Conservation (phyloP, 2,113 vertebrate genomes). For the Syngnathoides biaculeatus region DNA sequence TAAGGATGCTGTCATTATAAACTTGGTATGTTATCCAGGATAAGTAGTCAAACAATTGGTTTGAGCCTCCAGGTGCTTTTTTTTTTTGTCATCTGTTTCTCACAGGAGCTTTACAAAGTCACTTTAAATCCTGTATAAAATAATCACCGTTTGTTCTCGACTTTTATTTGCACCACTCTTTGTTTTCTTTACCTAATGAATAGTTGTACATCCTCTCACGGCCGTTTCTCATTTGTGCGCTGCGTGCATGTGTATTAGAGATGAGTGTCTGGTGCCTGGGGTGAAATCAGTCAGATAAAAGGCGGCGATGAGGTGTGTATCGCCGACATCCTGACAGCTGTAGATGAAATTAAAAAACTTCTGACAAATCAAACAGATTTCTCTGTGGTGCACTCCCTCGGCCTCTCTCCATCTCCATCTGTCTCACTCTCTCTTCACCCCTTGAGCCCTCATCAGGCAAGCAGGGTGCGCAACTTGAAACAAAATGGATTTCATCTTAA, state of each 20-base stretch:
- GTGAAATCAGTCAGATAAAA: constrained; percentile 91
- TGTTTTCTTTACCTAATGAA: constrained; percentile 48
- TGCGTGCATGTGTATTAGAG: constrained; percentile 39
- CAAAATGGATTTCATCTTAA: constrained; percentile 98
- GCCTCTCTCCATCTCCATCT: constrained; percentile 69
- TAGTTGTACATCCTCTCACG: constrained; percentile 23
- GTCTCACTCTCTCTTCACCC: constrained; percentile 72
- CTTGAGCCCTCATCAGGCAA: constrained; percentile 85
- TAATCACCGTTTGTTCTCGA: constrained; percentile 25
- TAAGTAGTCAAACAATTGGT: not conserved
- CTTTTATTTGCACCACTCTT: constrained; percentile 23
- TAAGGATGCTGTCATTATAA: too few species aligned
- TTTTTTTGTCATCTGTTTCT: not conserved
- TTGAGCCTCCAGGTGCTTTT: not conserved
- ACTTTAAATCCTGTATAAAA: constrained; percentile 12
- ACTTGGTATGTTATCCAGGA: not conserved
- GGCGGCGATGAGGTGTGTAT: constrained; percentile 81
- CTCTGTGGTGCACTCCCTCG: constrained; percentile 62
- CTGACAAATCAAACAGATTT: constrained; percentile 96
- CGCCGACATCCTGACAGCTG: constrained; percentile 95
- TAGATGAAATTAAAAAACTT: constrained; percentile 98
- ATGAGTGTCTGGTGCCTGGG: constrained; percentile 76
- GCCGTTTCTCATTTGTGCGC: constrained; percentile 27
- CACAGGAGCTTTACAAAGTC: constrained; percentile 25
- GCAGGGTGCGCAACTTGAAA: constrained; percentile 89